Percentiles rank a stretch among this genome's conserved stretches.
These are phyloP conservation scores for Carlito syrichta DNA, from an alignment of 2,113 vertebrate species.

Conservation along the genomic window DNA sequence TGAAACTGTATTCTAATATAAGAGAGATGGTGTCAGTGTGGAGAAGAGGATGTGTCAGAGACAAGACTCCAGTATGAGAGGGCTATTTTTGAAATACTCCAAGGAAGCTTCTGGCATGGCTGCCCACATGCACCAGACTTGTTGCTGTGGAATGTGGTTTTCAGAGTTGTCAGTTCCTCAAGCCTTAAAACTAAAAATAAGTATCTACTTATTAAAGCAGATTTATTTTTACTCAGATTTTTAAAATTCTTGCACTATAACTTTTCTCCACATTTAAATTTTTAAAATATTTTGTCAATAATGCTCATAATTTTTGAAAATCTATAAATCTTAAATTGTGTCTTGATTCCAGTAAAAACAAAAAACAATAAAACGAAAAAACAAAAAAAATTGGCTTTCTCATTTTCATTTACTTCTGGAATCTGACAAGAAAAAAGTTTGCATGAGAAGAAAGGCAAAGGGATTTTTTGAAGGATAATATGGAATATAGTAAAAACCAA, in stretches of 20 bases:
- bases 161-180: conserved; percentile 27
- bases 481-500: background rate
- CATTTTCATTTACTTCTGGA: background rate
- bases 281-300: conserved; percentile 47
- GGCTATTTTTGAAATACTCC: conserved; percentile 47
- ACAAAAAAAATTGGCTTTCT: background rate
- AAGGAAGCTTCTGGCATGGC: background rate
- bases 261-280: conserved; percentile 41
- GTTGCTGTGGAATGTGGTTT: conserved; percentile 13
- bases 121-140: conserved; percentile 15
- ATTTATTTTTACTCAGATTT: conserved; percentile 26
- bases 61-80: background rate
- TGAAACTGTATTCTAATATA: background rate
- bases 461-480: background rate
- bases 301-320: conserved; percentile 18
- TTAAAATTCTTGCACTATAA: background rate
- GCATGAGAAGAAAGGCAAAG: background rate
- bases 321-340: background rate
- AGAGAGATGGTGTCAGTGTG: background rate
- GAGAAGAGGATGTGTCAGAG: conserved; percentile 21
- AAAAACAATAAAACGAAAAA: too few species aligned
- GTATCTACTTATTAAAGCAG: conserved; percentile 55
- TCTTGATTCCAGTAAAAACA: background rate
- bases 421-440: background rate
- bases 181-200: conserved; percentile 51